Evolutionary conservation across 2,113 vertebrate species (phyloP).

Genomic region (Mixornis gularis): DNA sequence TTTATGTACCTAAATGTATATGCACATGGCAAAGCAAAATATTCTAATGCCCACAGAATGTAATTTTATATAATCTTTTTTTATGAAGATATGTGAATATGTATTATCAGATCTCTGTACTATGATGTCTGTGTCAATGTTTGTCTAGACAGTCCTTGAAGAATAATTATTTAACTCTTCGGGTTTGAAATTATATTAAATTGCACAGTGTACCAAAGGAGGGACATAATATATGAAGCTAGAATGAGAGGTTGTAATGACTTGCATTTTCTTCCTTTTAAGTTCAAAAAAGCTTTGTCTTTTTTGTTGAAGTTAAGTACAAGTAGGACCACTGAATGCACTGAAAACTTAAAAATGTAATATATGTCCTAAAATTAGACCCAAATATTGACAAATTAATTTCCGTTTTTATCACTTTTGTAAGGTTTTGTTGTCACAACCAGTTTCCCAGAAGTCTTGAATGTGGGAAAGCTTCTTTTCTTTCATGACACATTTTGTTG

Average conservation of each 20-base stretch:
- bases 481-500: neutral
- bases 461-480: neutral
- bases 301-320: neutral
- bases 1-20: neutral
- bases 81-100: neutral
- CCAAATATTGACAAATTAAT: neutral
- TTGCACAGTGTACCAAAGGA: neutral
- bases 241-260: neutral
- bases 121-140: neutral
- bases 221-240: neutral
- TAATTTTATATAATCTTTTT: neutral
- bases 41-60: neutral
- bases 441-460: neutral
- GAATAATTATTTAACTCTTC: neutral
- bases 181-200: conserved; percentile 18
- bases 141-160: conserved; percentile 46
- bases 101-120: neutral
- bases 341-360: neutral
- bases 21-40: neutral
- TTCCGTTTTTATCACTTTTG: neutral
- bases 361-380: neutral
- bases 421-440: neutral
- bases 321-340: neutral
- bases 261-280: neutral
- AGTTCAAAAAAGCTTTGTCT: neutral